phyloP scores from a whole-genome alignment of 2,888 invertebrate species.

The Brachylomia viminalis region DNA sequence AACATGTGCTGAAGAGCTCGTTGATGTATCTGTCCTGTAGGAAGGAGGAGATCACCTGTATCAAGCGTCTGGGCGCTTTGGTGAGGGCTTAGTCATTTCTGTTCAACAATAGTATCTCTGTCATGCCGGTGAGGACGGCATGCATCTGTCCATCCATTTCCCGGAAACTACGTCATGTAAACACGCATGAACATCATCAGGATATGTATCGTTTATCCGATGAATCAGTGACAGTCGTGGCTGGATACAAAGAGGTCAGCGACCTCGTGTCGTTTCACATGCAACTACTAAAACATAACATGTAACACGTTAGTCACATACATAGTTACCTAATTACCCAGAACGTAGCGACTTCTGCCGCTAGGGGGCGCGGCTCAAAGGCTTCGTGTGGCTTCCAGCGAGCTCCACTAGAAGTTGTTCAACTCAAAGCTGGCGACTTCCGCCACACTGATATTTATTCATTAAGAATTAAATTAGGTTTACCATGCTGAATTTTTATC shows the following conservation, averaged over 20 bases:
- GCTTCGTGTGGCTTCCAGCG: conserved; percentile 41
- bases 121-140: no score
- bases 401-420: conserved; percentile 48
- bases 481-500: conserved; percentile 53
- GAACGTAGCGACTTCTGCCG: conserved; percentile 49
- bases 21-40: no score
- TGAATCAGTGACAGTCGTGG: not conserved
- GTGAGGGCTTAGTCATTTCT: no score
- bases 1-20: no score
- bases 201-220: no score
- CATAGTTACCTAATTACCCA: conserved; percentile 54
- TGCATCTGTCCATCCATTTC: not conserved
- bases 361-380: conserved; percentile 56
- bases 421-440: conserved; percentile 50
- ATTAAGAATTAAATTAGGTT: conserved; percentile 64
- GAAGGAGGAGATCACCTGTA: no score
- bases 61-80: no score
- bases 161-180: not conserved
- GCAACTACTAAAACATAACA: conserved; percentile 13
- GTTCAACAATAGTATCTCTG: no score
- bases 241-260: not conserved
- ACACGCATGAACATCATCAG: not conserved
- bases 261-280: not conserved
- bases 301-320: conserved; percentile 26
- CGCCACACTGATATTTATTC: conserved; percentile 63